These are phyloP conservation scores for Gymnocheta viridis DNA, from an alignment of 2,888 invertebrate genomes.

Conservation along the genomic window DNA sequence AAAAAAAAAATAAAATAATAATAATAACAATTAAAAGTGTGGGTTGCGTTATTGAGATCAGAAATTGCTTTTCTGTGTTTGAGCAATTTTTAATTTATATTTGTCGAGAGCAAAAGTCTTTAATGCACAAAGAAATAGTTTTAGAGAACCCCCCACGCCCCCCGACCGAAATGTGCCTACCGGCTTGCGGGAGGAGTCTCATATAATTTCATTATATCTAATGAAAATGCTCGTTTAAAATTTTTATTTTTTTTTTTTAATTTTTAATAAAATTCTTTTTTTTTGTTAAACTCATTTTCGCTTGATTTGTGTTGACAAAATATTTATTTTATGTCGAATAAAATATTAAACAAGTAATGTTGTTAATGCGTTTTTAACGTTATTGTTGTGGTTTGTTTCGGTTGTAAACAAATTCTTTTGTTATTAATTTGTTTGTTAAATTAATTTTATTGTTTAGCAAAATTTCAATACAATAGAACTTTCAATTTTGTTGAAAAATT, in stretches of 20 bases:
- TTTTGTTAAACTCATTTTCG: slow-evolving; percentile 10
- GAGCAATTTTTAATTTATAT: background rate
- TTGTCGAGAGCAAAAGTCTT: background rate
- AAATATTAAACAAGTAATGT: slow-evolving; percentile 38
- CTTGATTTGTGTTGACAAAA: slow-evolving; percentile 48
- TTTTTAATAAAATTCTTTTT: slow-evolving; percentile 24
- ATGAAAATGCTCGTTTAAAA: too few species aligned
- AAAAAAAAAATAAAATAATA: background rate
- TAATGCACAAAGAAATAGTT: background rate
- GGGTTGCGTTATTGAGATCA: background rate
- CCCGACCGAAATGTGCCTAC: too few species aligned
- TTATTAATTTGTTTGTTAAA: slow-evolving; percentile 4
- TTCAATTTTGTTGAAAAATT: slow-evolving; percentile 59
- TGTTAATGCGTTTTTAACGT: slow-evolving; percentile 3
- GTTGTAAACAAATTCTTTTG: slow-evolving; percentile 41
- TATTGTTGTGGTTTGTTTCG: slow-evolving; percentile 3
- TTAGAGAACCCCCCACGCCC: too few species aligned
- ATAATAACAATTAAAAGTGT: background rate
- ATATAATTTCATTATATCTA: too few species aligned
- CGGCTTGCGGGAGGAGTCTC: too few species aligned
- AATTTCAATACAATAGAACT: slow-evolving; percentile 66
- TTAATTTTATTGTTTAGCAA: slow-evolving; percentile 21
- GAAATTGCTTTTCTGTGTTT: background rate
- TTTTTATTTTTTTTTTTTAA: background rate
- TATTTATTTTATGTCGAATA: slow-evolving; percentile 48